Evolutionary conservation across 2,888 invertebrate genomes (phyloP), one percentile per base, ranked within the genome.

Genomic region (Pandemis cinnamomeana): DNA sequence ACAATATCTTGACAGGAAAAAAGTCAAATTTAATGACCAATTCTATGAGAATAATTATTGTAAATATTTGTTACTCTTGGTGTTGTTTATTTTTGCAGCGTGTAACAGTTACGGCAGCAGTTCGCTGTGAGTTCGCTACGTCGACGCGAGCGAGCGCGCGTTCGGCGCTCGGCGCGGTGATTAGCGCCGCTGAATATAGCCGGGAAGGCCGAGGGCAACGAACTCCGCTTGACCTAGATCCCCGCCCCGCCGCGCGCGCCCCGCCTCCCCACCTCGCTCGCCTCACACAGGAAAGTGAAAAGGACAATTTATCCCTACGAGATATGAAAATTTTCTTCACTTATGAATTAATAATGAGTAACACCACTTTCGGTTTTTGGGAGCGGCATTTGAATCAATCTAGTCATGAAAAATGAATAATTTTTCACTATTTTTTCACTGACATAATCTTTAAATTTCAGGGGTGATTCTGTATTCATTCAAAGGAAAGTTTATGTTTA

Each of bases 191-290:
- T 91, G 87, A 92, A 93, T 93, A 93, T 93, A 93, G 92, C 89
- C 87, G 92, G 92, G 93, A 94, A 93, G 93, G 93, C 93, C 93
- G 93, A 92, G 93, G 92, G 92, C 93, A 93, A 93, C 91, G 93
- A 94, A 92, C 93, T 93, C 92, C 82, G 93, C 90, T 90, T 93
- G 94, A 93, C 94, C 94, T 84, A 94, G 93, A 91, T 94, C 86
- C 83, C 87, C 83, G 80, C 79, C 80, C 27, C 77, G 77, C 75
- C 77, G 55, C 77, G 69, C 67, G 77, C 79, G 81, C 77, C 78
- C 71, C 77, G 67, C 80, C 79, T 6, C 78, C 73, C 78, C 76
- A 80, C 79, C 27, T 64, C 66, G 70, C 67, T 79, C 78, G 78
- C 78, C 83, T 86, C 81, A 83, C 78, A 76, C 80, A 89, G 85